These are phyloP conservation scores for Clarias pachynema DNA, from an alignment of 2,797 vertebrate genomes.

Conservation along the genomic window DNA sequence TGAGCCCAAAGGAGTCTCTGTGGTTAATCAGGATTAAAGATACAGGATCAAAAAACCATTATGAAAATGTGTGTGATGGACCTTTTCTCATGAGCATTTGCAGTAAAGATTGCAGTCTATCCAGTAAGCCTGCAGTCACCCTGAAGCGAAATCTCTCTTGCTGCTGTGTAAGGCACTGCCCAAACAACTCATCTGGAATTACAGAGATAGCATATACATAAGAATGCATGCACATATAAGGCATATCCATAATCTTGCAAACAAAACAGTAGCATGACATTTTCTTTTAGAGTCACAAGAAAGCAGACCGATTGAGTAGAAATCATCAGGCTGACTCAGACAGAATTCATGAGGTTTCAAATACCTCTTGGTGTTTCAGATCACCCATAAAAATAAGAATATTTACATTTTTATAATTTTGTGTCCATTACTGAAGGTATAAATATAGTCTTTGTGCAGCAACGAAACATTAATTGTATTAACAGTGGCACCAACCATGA, in stretches of 20 bases:
- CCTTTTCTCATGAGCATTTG: conserved; percentile 91
- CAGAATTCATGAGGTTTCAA: neutral
- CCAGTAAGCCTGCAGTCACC: conserved; percentile 84
- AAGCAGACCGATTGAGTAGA: neutral
- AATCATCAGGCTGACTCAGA: neutral
- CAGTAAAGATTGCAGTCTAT: conserved; percentile 86
- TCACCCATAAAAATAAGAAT: neutral
- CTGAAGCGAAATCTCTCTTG: conserved; percentile 82
- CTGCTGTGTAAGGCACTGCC: conserved; percentile 81
- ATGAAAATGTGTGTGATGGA: conserved; percentile 56
- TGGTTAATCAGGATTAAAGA: conserved; percentile 6
- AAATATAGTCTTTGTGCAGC: neutral
- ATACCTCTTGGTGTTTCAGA: neutral
- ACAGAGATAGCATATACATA: conserved; percentile 21
- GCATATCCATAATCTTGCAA: neutral
- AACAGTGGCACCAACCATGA: neutral
- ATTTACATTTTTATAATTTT: neutral
- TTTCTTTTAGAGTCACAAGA: neutral
- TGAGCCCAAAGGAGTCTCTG: neutral
- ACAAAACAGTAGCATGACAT: neutral
- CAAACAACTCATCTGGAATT: conserved; percentile 88
- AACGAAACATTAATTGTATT: neutral
- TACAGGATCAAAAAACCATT: neutral
- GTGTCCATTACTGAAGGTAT: neutral
- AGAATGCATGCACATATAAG: neutral